A percentile compares a stretch with the other conserved stretches of the same genome.
phyloP scores from a whole-genome alignment of 2,888 invertebrate genomes.

The Agriopis aurantiaria region DNA sequence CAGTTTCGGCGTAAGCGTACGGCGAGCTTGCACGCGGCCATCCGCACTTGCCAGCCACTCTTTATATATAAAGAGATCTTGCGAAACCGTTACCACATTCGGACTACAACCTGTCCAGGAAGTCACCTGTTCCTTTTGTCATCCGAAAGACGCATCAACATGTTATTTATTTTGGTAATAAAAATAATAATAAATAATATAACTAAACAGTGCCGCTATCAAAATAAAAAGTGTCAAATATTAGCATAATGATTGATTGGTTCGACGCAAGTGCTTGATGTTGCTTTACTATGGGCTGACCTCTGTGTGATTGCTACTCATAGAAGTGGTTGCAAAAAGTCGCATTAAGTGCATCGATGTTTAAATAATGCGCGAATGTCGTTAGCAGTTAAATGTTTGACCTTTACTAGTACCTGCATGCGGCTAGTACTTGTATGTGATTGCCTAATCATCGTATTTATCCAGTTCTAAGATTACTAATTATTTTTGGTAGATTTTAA shows the following conservation, averaged over 20 bases:
- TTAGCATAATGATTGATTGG: conserved; percentile 26
- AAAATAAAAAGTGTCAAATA: conserved; percentile 18
- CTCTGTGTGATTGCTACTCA: conserved; percentile 18
- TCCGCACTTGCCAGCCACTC: conserved; percentile 66
- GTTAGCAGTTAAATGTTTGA: conserved; percentile 44
- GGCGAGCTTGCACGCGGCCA: conserved; percentile 63
- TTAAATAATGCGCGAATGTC: conserved; percentile 30
- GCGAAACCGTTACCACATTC: conserved; percentile 83
- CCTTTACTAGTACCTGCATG: conserved; percentile 45
- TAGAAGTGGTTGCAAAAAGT: conserved; percentile 39
- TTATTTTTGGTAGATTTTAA: neutral
- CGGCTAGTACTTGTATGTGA: conserved; percentile 26
- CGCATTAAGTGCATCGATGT: conserved; percentile 36
- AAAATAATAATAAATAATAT: conserved; percentile 18
- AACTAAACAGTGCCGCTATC: conserved; percentile 8
- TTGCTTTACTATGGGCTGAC: conserved; percentile 9
- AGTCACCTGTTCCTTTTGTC: conserved; percentile 74
- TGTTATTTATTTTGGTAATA: conserved; percentile 61
- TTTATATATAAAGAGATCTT: conserved; percentile 82
- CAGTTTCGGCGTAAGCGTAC: conserved; percentile 73
- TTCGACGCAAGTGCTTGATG: conserved; percentile 16
- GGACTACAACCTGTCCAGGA: conserved; percentile 79
- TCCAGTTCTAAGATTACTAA: neutral
- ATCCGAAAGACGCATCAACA: conserved; percentile 61
- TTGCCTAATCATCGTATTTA: conserved; percentile 20